Percentiles rank a stretch among this genome's conserved stretches.
Conservation (phyloP, 2,113 vertebrate species). For the Scophthalmus maximus region DNA sequence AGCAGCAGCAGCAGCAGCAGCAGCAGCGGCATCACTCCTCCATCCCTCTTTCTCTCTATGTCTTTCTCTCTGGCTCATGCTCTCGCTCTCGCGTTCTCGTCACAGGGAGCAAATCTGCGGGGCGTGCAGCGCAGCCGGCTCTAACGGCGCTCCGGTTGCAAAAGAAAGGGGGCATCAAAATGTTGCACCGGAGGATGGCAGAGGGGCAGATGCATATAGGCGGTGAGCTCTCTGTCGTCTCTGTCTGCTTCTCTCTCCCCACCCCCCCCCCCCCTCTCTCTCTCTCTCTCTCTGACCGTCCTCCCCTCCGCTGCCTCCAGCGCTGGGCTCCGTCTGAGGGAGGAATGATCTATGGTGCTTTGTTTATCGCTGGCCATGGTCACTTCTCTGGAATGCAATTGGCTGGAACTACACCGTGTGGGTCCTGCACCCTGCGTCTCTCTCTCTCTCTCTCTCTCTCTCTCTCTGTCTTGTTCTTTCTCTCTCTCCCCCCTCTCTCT, state of each 20-base stretch:
- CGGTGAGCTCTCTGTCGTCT: conserved; percentile 71
- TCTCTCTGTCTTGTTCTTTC: conserved; percentile 37
- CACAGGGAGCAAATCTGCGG: conserved; percentile 67
- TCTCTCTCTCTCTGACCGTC: conserved; percentile 63
- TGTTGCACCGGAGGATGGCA: conserved; percentile 72
- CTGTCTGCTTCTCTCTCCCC: conserved; percentile 57
- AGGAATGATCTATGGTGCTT: conserved; percentile 84
- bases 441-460: conserved; percentile 49
- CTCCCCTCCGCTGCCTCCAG: conserved; percentile 67
- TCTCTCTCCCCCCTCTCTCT: conserved; percentile 7
- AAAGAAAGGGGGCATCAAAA: conserved; percentile 73
- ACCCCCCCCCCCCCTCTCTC: conserved; percentile 39
- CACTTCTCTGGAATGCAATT: conserved; percentile 88
- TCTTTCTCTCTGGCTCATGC: conserved; percentile 43
- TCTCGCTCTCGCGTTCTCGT: conserved; percentile 40
- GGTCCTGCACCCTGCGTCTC: conserved; percentile 84
- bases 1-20: conserved; percentile 36
- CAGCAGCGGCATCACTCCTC: conserved; percentile 46
- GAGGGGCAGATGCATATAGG: conserved; percentile 64
- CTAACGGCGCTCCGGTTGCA: conserved; percentile 70
- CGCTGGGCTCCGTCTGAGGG: conserved; percentile 73
- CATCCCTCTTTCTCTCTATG: conserved; percentile 44
- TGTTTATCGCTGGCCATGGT: conserved; percentile 85
- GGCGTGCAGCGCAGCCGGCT: conserved; percentile 63
- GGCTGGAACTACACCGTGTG: conserved; percentile 86